These are phyloP conservation scores for Seriola aureovittata DNA, from an alignment of 2,113 vertebrate genomes.

Conservation along the genomic window DNA sequence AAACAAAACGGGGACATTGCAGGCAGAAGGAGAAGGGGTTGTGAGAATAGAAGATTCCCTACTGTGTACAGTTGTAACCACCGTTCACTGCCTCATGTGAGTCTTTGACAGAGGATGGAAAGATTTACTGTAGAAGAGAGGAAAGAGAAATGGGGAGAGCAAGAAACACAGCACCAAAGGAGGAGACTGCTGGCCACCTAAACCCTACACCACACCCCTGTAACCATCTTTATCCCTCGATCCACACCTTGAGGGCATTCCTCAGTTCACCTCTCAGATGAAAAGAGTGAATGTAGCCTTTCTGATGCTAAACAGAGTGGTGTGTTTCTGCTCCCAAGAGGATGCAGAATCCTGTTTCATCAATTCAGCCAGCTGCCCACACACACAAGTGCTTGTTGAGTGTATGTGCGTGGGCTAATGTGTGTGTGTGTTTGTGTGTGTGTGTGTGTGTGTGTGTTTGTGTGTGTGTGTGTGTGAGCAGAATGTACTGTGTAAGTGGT, in stretches of 20 bases:
- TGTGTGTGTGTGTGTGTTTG: conserved; percentile 34
- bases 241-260: conserved; percentile 78
- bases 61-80: conserved; percentile 59
- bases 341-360: conserved; percentile 77
- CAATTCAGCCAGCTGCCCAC: conserved; percentile 81
- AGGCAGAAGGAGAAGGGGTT: conserved; percentile 45
- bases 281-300: conserved; percentile 73
- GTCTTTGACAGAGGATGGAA: conserved; percentile 34
- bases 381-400: conserved; percentile 82
- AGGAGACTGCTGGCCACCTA: conserved; percentile 24
- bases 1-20: conserved; percentile 59
- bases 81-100: conserved; percentile 39
- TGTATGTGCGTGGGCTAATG: conserved; percentile 67
- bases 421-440: conserved; percentile 30
- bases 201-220: conserved; percentile 46
- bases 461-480: conserved; percentile 29
- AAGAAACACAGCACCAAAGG: conserved; percentile 37
- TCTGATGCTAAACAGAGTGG: conserved; percentile 77
- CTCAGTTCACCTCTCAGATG: conserved; percentile 68
- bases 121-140: conserved; percentile 21
- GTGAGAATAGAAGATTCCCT: conserved; percentile 42
- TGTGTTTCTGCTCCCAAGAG: conserved; percentile 73
- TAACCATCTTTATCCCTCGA: conserved; percentile 55
- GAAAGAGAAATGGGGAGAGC: conserved; percentile 21
- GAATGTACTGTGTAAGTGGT: conserved; percentile 73